Base-by-base conservation (phyloP, 2,113 vertebrate species). In the Gobiocypris rarus region DNA sequence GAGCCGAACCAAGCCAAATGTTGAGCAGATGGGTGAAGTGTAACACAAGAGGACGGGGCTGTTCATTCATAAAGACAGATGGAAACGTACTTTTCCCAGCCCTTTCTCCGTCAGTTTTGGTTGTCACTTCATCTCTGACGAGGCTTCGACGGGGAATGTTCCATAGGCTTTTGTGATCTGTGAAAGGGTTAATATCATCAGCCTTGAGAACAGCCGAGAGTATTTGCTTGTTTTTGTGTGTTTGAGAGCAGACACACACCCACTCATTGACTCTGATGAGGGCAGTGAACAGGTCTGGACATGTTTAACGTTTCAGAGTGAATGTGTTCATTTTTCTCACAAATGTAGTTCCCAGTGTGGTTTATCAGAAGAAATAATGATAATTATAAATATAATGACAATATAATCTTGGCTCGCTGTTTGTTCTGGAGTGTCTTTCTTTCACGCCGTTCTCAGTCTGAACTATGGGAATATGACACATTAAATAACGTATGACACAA, bases 271-370 rank as follows among this genome's bases (percentile, higher is more conserved):
- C 90, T 89, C 89, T 89, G 89, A 89, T 86, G 86, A 75, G 83
- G 61, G 80, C 56, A 73, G 81, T 69, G 88, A 59, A 43, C 93
- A 91, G 88, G 92, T 89, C 87, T 5, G 81, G 90, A 89, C 93
- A 84, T 90, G 93, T 88, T 84, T 77, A 34, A 48, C 48, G 75
- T 82, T 85, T 52, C 67, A 70, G 75, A 86, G 90, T 90, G 87
- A 89, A 82, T 52, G 34, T 19, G 31, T 11, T 41, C 0, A 9
- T 17, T 7, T 59, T 77, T 59, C 75, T 77, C 54, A 77, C 54
- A 41, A 38, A 58, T 58, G 24, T 22, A 77, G 13, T 24, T n/a
- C 22, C 74, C 5, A 19, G 15, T 28, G 83, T 75, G 81, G 80
- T 69, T 48, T 24, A 28, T 38, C 9, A 9, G 24, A 67, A 15